Conservation (phyloP, 64 coral and sea anemone genomes). For the Astreopora myriophthalma region DNA sequence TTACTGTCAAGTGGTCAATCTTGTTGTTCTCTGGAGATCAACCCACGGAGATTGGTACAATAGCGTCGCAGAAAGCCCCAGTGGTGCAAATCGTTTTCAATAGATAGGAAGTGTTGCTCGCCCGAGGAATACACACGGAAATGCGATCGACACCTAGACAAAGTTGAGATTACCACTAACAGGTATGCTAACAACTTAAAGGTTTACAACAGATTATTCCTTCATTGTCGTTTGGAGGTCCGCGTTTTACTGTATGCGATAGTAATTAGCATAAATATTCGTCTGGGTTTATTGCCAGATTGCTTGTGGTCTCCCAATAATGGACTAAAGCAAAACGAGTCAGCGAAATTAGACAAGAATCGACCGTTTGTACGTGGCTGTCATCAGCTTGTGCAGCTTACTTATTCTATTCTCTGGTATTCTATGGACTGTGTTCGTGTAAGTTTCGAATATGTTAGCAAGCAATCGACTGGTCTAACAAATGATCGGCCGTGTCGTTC, state of each 20-base stretch:
- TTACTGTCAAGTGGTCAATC: neutral
- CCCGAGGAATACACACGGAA: neutral
- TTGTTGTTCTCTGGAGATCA: neutral
- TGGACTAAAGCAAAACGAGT: neutral
- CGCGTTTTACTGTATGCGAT: neutral
- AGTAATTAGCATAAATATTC: neutral
- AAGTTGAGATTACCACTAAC: neutral
- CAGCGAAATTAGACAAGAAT: neutral
- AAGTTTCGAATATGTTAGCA: slow-evolving; percentile 2
- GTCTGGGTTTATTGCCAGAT: neutral
- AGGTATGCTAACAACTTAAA: neutral
- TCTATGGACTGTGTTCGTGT: neutral
- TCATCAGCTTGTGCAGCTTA: neutral
- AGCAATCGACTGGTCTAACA: neutral
- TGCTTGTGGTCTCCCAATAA: neutral
- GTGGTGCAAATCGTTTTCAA: too few relatives aligned
- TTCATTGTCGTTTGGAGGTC: neutral
- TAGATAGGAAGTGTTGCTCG: neutral
- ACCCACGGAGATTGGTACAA: neutral
- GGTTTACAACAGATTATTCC: neutral
- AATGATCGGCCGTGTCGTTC: neutral
- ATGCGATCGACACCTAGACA: neutral
- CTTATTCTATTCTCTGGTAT: neutral
- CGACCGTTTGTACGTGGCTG: neutral
- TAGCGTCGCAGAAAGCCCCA: neutral